Base-by-base conservation (phyloP, 2,888 invertebrate genomes). In the Andrena fulva region DNA sequence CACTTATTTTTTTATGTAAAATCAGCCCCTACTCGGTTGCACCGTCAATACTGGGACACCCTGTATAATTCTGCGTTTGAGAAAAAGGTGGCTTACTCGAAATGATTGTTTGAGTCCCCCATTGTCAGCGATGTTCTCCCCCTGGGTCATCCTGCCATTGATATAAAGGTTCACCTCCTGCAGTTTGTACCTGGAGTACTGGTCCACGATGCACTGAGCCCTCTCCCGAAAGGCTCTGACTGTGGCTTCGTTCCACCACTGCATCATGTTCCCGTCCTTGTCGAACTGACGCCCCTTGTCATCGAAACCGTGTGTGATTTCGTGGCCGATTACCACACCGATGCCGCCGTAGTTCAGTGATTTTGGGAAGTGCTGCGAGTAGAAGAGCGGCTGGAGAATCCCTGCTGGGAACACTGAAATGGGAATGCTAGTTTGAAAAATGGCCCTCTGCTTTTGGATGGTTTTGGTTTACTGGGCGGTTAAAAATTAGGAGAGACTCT, bases 71-170 rank as follows among this genome's bases (percentile, higher is more conserved):
- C 20, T 48, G 12, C 10, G 24, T 5, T 42, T n/a, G 24, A 16
- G 33, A 52, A 52, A 24, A 24, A 29, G 42, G 8, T 2, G 70
- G 87, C 94, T 94, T 95, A 98, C 98, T 94, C 97, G 94, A 93
- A 97, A 98, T 0, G 98, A 96, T 93, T 98, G 98, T 92, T 98
- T 98, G 56, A 98, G 95, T 20, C 98, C 98, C 12, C 98, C 98
- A 92, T 98, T 98, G 92, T 98, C 98, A 0, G 98, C 98, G 86
- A 98, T 98, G 93, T 98, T 98, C 94, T 98, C 98, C 62, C 98
- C 98, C 95, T 96, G 97, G 86, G 96, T 98, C 96, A 97, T 96
- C 80, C 96, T 95, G 0, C 97, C 97, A 86, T 97, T 96, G 85
- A 97, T 96, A 87, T 95, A 95, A 89, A 96, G 94, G 84, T 96